These are phyloP conservation scores for Apodemus sylvaticus DNA, from an alignment of 2,113 vertebrate genomes.

Conservation along the genomic window DNA sequence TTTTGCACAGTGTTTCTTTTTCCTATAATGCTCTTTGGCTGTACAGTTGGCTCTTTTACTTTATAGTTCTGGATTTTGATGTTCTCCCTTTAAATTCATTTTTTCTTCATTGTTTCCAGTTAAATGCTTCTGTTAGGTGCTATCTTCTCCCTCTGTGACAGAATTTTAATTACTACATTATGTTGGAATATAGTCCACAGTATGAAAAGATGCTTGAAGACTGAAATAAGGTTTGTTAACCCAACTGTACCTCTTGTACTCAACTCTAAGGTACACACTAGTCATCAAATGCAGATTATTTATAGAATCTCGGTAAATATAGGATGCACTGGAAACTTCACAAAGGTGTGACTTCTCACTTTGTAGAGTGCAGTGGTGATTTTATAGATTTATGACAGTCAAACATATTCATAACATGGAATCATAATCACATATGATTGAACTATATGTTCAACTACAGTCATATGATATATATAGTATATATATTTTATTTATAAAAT, in stretches of 20 bases:
- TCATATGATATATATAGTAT: not conserved
- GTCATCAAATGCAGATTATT: not conserved
- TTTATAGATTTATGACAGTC: not conserved
- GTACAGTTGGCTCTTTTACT: not conserved
- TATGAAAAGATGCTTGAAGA: not conserved
- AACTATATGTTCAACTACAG: not conserved
- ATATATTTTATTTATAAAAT: not conserved
- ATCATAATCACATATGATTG: not conserved
- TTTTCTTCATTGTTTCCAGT: not conserved
- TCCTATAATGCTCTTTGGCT: not conserved
- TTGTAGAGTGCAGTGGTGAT: not conserved
- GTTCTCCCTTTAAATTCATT: not conserved
- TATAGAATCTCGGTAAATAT: not conserved
- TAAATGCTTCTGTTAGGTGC: not conserved
- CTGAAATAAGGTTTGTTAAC: not conserved
- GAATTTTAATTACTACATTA: not conserved
- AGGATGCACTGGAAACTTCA: not conserved
- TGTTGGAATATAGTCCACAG: not conserved
- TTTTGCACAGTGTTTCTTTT: not conserved
- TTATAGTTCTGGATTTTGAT: not conserved
- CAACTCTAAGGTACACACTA: not conserved
- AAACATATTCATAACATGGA: not conserved
- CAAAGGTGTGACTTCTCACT: not conserved
- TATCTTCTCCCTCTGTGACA: not conserved
- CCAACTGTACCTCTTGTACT: not conserved